phyloP scores from a whole-genome alignment of 1,140 invertebrate species.

The Asbolus verrucosus region DNA sequence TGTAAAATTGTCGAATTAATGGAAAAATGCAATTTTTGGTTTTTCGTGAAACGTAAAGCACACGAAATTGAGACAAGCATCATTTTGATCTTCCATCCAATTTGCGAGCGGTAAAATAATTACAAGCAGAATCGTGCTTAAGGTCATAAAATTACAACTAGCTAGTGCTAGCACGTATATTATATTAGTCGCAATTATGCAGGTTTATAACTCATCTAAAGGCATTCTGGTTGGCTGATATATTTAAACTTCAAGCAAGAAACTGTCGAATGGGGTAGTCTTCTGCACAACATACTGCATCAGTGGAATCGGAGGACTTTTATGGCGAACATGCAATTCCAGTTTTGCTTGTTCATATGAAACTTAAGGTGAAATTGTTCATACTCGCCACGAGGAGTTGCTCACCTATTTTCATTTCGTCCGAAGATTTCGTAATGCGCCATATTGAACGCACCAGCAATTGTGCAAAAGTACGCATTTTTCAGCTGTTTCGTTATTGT shows the following conservation, averaged over 20 bases:
- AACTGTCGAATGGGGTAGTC: slow-evolving; percentile 18
- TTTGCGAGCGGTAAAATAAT: slow-evolving; percentile 16
- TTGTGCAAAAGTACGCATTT: neutral
- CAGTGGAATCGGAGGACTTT: slow-evolving; percentile 20
- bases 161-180: neutral
- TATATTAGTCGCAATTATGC: slow-evolving; percentile 32
- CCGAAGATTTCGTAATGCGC: slow-evolving; percentile 14
- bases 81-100: no score
- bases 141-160: slow-evolving; percentile 22
- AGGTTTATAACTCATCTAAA: slow-evolving; percentile 16
- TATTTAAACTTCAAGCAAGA: neutral
- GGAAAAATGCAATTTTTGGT: no score
- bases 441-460: no score
- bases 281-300: neutral
- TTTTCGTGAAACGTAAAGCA: no score
- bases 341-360: slow-evolving; percentile 29
- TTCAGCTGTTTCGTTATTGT: no score
- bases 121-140: slow-evolving; percentile 2
- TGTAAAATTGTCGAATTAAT: no score
- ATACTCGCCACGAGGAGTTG: slow-evolving; percentile 8
- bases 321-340: slow-evolving; percentile 25
- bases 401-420: slow-evolving; percentile 25
- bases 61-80: slow-evolving; percentile 12
- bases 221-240: slow-evolving; percentile 15
- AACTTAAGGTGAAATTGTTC: slow-evolving; percentile 27